Conservation (phyloP, 2,113 vertebrate genomes). For the Ploceus nigricollis region DNA sequence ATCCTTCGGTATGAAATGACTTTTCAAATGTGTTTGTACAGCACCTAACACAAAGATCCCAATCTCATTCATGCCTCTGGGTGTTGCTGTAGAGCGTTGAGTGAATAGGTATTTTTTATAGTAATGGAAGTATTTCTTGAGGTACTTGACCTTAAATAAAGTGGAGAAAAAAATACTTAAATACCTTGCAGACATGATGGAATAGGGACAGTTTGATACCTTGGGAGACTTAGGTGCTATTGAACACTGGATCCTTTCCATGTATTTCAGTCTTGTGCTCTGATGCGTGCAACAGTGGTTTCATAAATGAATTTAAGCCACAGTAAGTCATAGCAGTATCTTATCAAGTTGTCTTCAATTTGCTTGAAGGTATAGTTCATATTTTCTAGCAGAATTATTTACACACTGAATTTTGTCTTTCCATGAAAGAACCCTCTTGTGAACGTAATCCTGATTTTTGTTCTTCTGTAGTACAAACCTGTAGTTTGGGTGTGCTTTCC, state of each 20-base stretch:
- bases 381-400: not conserved
- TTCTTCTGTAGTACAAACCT: not conserved
- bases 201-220: not conserved
- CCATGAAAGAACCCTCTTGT: not conserved
- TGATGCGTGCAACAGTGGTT: not conserved
- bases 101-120: not conserved
- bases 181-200: not conserved
- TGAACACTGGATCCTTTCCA: not conserved
- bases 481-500: not conserved
- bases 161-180: not conserved
- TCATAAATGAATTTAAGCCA: not conserved
- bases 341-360: not conserved
- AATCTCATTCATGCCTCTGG: not conserved
- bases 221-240: not conserved
- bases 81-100: not conserved
- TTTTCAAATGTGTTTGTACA: not conserved
- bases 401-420: not conserved
- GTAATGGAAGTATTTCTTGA: not conserved
- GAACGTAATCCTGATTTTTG: not conserved
- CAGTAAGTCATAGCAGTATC: not conserved
- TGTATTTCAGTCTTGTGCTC: not conserved
- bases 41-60: not conserved
- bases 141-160: not conserved
- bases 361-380: not conserved
- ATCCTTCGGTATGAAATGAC: not conserved